Evolutionary conservation across 2,797 vertebrate genomes (phyloP).

Genomic region (Thamnophis elegans): DNA sequence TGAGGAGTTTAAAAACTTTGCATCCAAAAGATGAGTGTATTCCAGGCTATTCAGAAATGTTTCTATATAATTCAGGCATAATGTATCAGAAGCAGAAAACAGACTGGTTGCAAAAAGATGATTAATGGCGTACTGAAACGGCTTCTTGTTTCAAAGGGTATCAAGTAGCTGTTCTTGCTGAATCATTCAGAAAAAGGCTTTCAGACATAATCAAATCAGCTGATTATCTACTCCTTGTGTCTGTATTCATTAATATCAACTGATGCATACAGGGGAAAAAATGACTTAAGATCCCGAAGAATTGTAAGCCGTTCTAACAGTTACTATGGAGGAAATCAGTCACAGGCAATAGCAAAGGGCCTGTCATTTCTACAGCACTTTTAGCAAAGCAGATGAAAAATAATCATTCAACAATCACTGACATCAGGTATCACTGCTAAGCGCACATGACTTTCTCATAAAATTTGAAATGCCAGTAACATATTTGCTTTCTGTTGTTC

Average conservation of each 20-base stretch:
- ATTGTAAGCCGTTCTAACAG: neutral
- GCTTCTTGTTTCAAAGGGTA: neutral
- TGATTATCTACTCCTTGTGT: neutral
- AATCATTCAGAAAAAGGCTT: neutral
- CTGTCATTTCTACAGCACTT: neutral
- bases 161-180: neutral
- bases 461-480: slow-evolving; percentile 7
- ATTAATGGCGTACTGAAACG: neutral
- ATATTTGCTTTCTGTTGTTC: slow-evolving; percentile 3
- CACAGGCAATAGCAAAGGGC: neutral
- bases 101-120: neutral
- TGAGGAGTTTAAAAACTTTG: neutral
- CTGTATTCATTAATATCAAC: neutral
- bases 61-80: neutral
- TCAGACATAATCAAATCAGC: neutral
- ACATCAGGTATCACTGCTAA: neutral
- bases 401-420: neutral
- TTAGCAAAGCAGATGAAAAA: neutral
- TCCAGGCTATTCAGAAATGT: neutral
- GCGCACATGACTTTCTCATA: neutral
- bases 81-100: neutral
- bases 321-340: neutral
- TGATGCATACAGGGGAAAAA: neutral
- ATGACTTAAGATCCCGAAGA: neutral
- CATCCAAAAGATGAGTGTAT: neutral